phyloP scores from a whole-genome alignment of 2,113 vertebrate genomes.

The Rhadina sibilatrix region DNA sequence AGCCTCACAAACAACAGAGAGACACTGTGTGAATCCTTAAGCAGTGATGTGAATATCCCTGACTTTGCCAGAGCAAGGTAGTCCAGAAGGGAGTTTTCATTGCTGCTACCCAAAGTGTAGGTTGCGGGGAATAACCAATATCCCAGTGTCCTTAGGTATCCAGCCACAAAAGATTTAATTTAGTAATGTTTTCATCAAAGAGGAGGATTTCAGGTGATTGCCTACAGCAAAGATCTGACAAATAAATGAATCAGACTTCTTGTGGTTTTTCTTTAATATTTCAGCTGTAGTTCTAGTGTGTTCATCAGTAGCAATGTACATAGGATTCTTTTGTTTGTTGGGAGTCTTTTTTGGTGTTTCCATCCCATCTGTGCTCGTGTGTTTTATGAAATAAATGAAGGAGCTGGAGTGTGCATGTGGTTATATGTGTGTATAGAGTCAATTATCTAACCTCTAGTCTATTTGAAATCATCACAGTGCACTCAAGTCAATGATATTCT shows the following conservation, averaged over 20 bases:
- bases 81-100: background rate
- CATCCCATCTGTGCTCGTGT: background rate
- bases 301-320: background rate
- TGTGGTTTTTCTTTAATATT: background rate
- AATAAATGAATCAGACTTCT: background rate
- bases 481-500: conserved; percentile 42
- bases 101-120: background rate
- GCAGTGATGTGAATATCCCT: background rate
- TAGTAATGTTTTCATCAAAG: background rate
- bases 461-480: conserved; percentile 43
- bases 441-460: conserved; percentile 49
- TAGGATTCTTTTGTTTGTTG: background rate
- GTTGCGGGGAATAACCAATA: background rate
- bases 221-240: background rate
- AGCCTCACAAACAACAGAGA: conserved; percentile 16
- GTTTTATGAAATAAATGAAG: background rate
- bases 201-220: background rate
- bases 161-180: background rate
- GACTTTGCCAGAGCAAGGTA: background rate
- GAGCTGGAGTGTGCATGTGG: background rate
- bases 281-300: background rate
- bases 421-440: background rate
- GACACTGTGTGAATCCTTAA: conserved; percentile 22
- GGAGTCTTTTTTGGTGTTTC: background rate
- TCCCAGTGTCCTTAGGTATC: background rate